phyloP scores from a whole-genome alignment of 2,797 vertebrate species.

The Falco columbarius region DNA sequence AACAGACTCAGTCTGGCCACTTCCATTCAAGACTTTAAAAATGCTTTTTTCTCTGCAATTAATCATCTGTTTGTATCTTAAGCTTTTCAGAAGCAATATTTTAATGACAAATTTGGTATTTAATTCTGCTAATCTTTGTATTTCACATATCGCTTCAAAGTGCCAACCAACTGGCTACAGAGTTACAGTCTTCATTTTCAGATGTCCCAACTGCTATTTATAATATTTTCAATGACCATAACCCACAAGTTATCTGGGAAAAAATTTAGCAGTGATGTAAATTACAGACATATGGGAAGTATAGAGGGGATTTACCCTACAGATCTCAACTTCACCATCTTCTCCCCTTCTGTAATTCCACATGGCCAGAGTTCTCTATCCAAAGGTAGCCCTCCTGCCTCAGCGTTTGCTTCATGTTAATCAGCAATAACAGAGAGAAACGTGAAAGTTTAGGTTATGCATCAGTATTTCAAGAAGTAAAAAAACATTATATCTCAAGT shows the following conservation, averaged over 20 bases:
- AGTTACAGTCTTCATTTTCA: neutral
- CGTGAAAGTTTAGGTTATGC: accelerated
- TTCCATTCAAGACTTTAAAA: neutral
- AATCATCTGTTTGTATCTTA: neutral
- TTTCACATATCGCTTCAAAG: neutral
- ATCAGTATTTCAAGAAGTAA: neutral
- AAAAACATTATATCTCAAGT: neutral
- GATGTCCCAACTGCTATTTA: neutral
- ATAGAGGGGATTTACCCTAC: neutral
- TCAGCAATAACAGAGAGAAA: neutral
- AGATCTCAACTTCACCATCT: neutral
- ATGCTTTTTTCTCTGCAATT: neutral
- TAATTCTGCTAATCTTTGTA: neutral
- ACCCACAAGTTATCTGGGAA: neutral
- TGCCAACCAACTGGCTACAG: neutral
- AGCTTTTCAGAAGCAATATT: neutral
- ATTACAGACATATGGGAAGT: neutral
- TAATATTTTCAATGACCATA: neutral
- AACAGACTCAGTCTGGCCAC: neutral
- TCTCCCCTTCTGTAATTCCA: neutral
- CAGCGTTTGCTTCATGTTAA: no score
- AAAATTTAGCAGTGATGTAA: neutral
- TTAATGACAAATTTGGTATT: neutral
- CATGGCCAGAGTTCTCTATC: neutral
- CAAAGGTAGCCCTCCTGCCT: neutral